These are phyloP conservation scores for Ferrisia virgata DNA, from an alignment of 2,888 invertebrate species.

Conservation along the genomic window DNA sequence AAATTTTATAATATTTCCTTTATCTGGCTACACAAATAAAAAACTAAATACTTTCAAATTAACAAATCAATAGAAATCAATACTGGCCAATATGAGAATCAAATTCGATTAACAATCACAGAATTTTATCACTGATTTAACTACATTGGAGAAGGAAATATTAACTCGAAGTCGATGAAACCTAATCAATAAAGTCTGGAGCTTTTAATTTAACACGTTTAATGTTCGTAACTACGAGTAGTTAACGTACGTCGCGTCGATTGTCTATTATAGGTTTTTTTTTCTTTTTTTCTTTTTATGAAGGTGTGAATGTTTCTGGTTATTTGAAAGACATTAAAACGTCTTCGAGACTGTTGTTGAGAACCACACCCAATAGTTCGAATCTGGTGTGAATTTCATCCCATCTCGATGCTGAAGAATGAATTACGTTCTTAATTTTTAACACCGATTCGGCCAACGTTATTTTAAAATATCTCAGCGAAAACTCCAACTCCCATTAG, in stretches of 20 bases:
- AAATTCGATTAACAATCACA: not conserved
- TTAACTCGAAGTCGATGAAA: not conserved
- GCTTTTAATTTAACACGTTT: not conserved
- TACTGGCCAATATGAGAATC: too few relatives aligned
- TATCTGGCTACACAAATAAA: too few relatives aligned
- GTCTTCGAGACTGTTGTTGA: not conserved
- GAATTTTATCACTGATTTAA: not conserved
- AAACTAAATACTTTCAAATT: too few relatives aligned
- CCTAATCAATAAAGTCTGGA: not conserved
- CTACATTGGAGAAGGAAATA: not conserved
- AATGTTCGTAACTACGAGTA: not conserved
- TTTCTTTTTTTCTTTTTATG: not conserved
- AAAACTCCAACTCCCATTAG: not conserved
- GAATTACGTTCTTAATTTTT: not conserved
- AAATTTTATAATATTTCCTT: too few relatives aligned
- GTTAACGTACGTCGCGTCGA: not conserved
- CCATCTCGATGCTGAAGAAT: not conserved
- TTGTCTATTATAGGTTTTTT: not conserved
- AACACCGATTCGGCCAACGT: not conserved
- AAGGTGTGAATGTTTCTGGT: slow-evolving; percentile 19
- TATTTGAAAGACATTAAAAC: slow-evolving; percentile 10
- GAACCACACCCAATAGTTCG: not conserved
- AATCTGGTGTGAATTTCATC: slow-evolving; percentile 3
- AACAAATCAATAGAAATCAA: too few relatives aligned
- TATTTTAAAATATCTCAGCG: not conserved